Evolutionary conservation across 2,797 vertebrate species (phyloP), one percentile per base, ranked within the genome.

Genomic region (Pipistrellus kuhlii): DNA sequence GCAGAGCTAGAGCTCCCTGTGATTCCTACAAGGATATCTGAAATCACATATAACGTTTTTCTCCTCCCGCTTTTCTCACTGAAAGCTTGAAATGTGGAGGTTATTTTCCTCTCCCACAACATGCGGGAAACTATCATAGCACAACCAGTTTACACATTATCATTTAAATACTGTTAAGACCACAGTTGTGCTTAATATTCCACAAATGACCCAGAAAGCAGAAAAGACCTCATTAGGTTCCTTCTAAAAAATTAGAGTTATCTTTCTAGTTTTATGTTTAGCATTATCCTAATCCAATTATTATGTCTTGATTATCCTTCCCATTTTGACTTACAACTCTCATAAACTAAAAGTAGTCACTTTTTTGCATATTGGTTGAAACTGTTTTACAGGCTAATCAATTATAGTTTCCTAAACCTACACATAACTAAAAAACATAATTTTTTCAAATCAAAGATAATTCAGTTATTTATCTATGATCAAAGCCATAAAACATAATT

Each of bases 401-500:
- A 96, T 86, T 72, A 88, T 3, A 90, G 23, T 88, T 95, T 92
- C 41, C 35, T 84, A 95, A 95, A 96, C 83, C 64, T 94, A 2
- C 30, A 10, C 25, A 17, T 32, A 92, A 18, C 41, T 89, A 91
- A 41, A 93, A 95, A n/a, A 51, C 62, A 38, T 78, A 30, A n/a
- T 23, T 96, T 86, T 85, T 87, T 97, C 91, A 82, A 85, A 86
- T 77, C 85, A 91, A 85, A 77, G n/a, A 41, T 73, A 92, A 17
- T 80, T 91, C 72, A 88, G 64, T 77, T 97, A 90, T 46, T 51
- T 86, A 97, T 92, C 89, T 83, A 1, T 59, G 12, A 8, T 55
- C 82, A 96, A 96, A 98, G 90, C 30, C 38, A 92, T 66, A 35
- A 95, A 94, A 92, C 35, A 55, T 69, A 85, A 85, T 72, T 91